Conservation (phyloP, 2,888 invertebrate species). For the Philhelius pedissequus region DNA sequence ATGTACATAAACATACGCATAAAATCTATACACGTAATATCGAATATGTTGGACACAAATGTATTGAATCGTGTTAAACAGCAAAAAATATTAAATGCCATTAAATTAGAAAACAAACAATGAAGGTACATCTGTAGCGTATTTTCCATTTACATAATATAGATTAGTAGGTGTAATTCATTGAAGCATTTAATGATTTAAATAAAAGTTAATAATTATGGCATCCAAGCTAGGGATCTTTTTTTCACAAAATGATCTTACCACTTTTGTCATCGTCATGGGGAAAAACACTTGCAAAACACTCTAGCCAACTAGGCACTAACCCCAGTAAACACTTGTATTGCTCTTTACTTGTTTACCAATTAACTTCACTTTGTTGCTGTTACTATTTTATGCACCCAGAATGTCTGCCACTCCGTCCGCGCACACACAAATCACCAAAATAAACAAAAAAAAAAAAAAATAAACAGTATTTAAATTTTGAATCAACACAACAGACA, state of each 20-base stretch:
- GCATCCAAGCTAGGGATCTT: neutral
- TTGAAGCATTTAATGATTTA: neutral
- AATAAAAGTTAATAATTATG: neutral
- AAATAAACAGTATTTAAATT: constrained; percentile 1
- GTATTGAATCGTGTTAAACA: no score
- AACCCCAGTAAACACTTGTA: constrained; percentile 16
- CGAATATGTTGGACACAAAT: no score
- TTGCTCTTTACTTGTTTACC: neutral
- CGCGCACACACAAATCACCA: constrained; percentile 64
- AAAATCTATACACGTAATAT: no score
- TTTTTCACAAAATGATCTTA: neutral
- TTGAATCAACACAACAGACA: constrained; percentile 35
- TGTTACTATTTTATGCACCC: neutral
- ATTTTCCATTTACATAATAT: no score
- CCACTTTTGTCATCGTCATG: neutral
- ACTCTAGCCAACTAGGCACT: neutral
- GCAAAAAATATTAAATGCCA: no score
- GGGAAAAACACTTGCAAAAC: neutral
- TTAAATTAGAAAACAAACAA: no score
- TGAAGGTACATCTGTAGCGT: no score
- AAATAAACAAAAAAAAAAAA: neutral
- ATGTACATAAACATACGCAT: no score
- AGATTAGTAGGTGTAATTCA: neutral
- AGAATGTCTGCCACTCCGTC: constrained; percentile 28
- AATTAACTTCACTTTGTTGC: neutral